Percentiles rank a stretch among this genome's conserved stretches.
Evolutionary conservation across 2,113 vertebrate genomes (phyloP).

Genomic region (Apaloderma vittatum): DNA sequence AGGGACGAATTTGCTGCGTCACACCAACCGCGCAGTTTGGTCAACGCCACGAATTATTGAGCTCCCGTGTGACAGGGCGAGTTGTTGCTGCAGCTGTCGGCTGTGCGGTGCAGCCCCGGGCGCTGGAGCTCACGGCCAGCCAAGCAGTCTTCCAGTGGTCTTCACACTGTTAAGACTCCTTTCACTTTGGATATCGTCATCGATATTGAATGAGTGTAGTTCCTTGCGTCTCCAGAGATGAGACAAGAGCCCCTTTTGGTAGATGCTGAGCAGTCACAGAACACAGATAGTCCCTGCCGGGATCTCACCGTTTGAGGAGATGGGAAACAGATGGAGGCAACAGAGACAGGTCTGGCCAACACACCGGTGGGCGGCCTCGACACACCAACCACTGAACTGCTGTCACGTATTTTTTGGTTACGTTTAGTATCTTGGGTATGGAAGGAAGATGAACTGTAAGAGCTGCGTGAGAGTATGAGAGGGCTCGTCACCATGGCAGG

Average conservation of each 20-base stretch:
- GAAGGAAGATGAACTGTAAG: neutral
- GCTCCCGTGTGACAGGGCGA: fast-evolving
- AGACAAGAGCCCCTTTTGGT: neutral
- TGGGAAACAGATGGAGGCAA: neutral
- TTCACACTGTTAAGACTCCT: neutral
- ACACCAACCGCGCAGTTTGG: neutral
- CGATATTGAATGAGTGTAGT: fast-evolving
- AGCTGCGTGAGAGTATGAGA: neutral
- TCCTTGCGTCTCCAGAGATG: neutral
- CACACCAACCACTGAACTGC: neutral
- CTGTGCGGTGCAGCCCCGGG: neutral
- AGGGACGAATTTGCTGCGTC: neutral
- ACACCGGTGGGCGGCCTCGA: neutral
- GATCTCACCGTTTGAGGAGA: neutral
- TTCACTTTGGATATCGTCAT: neutral
- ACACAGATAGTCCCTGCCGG: neutral
- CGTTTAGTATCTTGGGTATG: neutral
- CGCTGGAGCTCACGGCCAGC: neutral
- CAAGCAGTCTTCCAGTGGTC: neutral
- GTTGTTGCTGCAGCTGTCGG: neutral
- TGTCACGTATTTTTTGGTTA: neutral
- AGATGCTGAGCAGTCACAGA: neutral
- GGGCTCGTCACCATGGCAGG: neutral
- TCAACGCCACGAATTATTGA: fast-evolving
- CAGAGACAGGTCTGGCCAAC: fast-evolving